phyloP scores from a whole-genome alignment of 2,888 invertebrate genomes.

The Athalia circularis region DNA sequence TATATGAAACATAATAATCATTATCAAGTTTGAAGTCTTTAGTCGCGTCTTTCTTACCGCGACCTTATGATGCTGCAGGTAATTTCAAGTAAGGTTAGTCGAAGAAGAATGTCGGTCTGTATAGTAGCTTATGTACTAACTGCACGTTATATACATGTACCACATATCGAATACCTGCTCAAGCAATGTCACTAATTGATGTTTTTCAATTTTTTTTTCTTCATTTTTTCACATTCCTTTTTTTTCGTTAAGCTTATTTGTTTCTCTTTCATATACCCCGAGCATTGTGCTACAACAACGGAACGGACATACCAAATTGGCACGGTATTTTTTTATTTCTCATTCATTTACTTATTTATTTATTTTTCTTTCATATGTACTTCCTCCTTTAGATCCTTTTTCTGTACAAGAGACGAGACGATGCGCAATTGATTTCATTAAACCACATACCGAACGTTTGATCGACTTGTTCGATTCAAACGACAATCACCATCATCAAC shows the following conservation, averaged over 20 bases:
- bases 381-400: neutral
- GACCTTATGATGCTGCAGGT: too few relatives aligned
- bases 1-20: too few relatives aligned
- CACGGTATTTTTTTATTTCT: neutral
- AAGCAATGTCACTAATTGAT: conserved; percentile 24
- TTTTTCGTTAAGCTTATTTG: neutral
- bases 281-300: neutral
- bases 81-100: too few relatives aligned
- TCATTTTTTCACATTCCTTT: neutral
- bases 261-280: neutral
- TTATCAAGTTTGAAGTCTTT: too few relatives aligned
- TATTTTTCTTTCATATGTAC: neutral
- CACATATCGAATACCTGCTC: neutral
- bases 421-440: conserved; percentile 35
- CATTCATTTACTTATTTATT: neutral
- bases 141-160: neutral
- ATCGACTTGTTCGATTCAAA: conserved; percentile 7
- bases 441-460: conserved; percentile 15
- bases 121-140: neutral
- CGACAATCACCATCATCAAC: neutral
- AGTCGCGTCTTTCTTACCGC: too few relatives aligned
- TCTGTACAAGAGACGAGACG: neutral
- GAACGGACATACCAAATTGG: neutral
- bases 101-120: conserved; percentile 11
- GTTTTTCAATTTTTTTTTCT: neutral